Evolutionary conservation across 1,140 invertebrate species (phyloP).

Genomic region (Drosophila santomea): DNA sequence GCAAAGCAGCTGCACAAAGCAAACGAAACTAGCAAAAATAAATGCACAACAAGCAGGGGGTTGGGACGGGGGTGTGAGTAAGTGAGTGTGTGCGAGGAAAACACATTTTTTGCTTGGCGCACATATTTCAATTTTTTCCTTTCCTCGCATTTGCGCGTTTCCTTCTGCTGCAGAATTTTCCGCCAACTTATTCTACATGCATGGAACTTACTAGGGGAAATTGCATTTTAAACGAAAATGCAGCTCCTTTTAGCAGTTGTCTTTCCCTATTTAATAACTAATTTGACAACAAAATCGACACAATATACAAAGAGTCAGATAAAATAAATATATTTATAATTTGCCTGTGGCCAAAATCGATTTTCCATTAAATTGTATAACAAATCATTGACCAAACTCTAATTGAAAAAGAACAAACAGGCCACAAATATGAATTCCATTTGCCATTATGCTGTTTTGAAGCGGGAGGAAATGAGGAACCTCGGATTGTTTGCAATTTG

Average conservation of each 20-base stretch:
- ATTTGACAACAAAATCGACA: slow-evolving; percentile 15
- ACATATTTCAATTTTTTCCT: slow-evolving; percentile 64
- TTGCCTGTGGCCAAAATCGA: slow-evolving; percentile 27
- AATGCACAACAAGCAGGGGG: slow-evolving; percentile 48
- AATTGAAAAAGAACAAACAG: slow-evolving; percentile 57
- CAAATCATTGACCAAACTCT: slow-evolving; percentile 51
- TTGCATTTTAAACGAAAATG: slow-evolving; percentile 72
- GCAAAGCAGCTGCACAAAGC: slow-evolving; percentile 69
- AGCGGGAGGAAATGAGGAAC: slow-evolving; percentile 40
- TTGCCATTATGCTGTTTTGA: slow-evolving; percentile 22
- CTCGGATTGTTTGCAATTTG: slow-evolving; percentile 57
- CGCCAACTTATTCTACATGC: slow-evolving; percentile 42
- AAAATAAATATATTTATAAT: slow-evolving; percentile 28
- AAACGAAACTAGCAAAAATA: slow-evolving; percentile 76
- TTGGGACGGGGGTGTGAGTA: neutral
- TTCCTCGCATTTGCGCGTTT: slow-evolving; percentile 38
- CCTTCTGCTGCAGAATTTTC: slow-evolving; percentile 52
- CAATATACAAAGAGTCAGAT: neutral
- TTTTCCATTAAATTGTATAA: slow-evolving; percentile 38
- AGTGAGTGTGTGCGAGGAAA: neutral
- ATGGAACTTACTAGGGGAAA: slow-evolving; percentile 31
- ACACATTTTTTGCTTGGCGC: slow-evolving; percentile 36
- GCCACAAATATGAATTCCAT: slow-evolving; percentile 61
- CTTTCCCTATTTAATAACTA: slow-evolving; percentile 36
- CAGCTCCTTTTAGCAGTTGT: slow-evolving; percentile 2